phyloP scores from a whole-genome alignment of 2,113 vertebrate genomes.

The Anhinga rufa region DNA sequence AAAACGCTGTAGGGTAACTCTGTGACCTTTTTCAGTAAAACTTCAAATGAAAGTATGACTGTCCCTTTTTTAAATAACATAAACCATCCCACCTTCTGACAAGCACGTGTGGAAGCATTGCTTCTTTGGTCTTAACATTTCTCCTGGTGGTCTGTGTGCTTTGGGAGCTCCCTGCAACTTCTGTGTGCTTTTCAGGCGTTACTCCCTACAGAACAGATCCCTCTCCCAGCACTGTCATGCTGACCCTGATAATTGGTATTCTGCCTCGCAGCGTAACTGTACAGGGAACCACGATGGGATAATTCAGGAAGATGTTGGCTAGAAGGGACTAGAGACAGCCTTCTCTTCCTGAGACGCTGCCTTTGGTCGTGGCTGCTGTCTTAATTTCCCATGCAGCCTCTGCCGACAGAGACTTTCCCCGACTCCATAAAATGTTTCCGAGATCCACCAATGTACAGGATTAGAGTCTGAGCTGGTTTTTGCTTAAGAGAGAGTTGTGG shows the following conservation, averaged over 20 bases:
- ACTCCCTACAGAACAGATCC: background rate
- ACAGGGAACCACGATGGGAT: too few relatives aligned
- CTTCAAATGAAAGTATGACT: background rate
- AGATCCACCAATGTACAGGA: fast-evolving
- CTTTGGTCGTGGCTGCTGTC: background rate
- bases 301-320: too few relatives aligned
- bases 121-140: too few relatives aligned
- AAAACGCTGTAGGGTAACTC: background rate
- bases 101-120: background rate
- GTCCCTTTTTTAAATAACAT: background rate
- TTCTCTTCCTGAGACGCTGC: fast-evolving
- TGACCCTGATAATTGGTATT: background rate
- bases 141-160: background rate
- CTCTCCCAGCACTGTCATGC: background rate
- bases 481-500: too few relatives aligned
- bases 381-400: background rate
- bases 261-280: fast-evolving
- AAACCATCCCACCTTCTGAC: background rate
- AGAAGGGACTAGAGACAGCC: too few relatives aligned
- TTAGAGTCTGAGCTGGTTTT: background rate
- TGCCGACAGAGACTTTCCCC: background rate
- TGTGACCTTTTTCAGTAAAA: background rate
- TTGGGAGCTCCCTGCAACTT: background rate
- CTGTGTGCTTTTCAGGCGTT: background rate
- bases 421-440: too few relatives aligned